phyloP scores from a whole-genome alignment of 2,113 vertebrate genomes.

The Bothrops jararaca region DNA sequence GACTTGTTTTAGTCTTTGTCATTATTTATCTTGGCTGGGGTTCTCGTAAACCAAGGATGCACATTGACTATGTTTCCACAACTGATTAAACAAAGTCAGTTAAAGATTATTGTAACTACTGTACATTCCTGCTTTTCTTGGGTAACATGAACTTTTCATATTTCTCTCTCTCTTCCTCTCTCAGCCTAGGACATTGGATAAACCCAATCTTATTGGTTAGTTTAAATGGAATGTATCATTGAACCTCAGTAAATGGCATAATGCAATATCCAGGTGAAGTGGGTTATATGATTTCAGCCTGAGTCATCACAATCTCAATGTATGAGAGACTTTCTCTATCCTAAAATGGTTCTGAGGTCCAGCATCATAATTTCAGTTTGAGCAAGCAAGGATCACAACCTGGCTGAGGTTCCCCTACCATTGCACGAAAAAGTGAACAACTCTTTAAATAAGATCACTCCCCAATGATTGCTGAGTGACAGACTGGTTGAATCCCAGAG shows the following conservation, averaged over 20 bases:
- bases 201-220: background rate
- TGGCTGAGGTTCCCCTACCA: background rate
- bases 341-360: background rate
- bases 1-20: background rate
- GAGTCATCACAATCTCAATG: background rate
- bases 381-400: background rate
- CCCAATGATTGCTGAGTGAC: background rate
- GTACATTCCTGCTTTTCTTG: background rate
- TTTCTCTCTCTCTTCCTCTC: background rate
- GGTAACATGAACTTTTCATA: background rate
- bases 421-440: background rate
- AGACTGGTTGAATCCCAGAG: background rate
- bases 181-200: background rate
- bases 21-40: background rate
- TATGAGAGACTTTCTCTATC: conserved; percentile 20
- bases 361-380: background rate
- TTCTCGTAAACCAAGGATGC: background rate
- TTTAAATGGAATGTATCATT: background rate
- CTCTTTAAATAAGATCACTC: background rate
- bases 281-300: background rate
- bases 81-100: background rate
- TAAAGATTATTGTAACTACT: background rate
- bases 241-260: background rate
- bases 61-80: background rate
- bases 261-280: background rate